phyloP scores from a whole-genome alignment of 2,888 invertebrate species.

The Himalopsyche japonica region DNA sequence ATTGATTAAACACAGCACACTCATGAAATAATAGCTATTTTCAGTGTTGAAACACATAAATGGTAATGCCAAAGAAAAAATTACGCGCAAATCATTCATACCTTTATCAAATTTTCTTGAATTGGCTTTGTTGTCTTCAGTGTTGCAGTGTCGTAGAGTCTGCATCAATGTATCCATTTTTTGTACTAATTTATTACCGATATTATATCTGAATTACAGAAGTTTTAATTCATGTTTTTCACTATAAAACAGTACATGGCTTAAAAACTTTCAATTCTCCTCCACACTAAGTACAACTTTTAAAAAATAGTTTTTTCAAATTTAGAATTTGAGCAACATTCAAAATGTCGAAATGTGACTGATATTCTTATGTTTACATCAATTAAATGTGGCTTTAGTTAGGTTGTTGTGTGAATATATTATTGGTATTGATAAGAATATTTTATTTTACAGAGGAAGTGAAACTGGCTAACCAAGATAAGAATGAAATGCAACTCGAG shows the following conservation, averaged over 20 bases:
- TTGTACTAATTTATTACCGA: no score
- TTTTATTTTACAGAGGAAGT: slow-evolving; percentile 64
- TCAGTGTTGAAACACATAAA: not conserved
- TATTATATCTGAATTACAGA: no score
- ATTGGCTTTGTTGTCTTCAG: no score
- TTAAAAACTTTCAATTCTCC: no score
- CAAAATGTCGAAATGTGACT: not conserved
- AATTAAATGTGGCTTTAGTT: not conserved
- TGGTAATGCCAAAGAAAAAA: not conserved
- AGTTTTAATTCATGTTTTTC: no score
- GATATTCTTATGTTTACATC: not conserved
- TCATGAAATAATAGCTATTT: not conserved
- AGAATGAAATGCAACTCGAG: slow-evolving; percentile 57
- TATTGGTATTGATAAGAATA: not conserved
- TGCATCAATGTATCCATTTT: no score
- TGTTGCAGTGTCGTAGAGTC: no score
- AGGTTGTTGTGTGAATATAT: not conserved
- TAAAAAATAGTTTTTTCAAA: not conserved
- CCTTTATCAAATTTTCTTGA: not conserved
- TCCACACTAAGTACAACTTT: not conserved
- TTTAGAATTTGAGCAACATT: not conserved
- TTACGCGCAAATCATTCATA: not conserved
- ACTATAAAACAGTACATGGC: no score
- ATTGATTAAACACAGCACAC: not conserved
- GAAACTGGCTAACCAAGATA: slow-evolving; percentile 63